Evolutionary conservation across 2,888 invertebrate genomes (phyloP), one percentile per base, ranked within the genome.

Genomic region (Archips xylosteana): DNA sequence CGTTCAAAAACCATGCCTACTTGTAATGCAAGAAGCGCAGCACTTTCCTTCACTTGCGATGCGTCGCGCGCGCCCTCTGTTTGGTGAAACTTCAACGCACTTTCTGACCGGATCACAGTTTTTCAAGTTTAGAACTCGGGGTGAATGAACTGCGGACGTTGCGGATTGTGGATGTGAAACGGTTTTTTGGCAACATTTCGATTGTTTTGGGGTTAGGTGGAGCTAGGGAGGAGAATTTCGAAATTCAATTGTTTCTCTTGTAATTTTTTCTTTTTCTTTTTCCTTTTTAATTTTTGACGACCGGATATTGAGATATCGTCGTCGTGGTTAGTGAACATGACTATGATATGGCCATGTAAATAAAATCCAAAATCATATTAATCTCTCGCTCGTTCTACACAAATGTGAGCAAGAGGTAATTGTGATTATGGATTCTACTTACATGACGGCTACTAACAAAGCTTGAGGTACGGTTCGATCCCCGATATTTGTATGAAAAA

Each of bases 101-200:
- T 93, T 92, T 93, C 93, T 84, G 90, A 87, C 90, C 92, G 92
- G 93, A 92, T 73, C 91, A 77, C 87, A 87, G 83, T 83, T 78
- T 65, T 71, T 75, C 70, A 66, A 64, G 65, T 76, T 75, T 75
- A 76, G 59, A 71, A 60, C 2, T 74, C 75, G 66, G 69, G 81
- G 83, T 82, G 80, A 66, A 75, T 80, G 85, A 83, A 64, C 74
- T 74, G 59, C 69, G 64, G 69, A 64, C 69, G 73, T 74, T 70
- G 51, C 51, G 64, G 34, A 39, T 65, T 51, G 15, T 34, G 39
- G 39, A 9, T 45, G 13, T 34, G 62, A 49, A 65, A 65, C 45
- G 45, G 64, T n/a, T 65, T 47, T 62, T 64, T 63, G 32, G 47
- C 63, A n/a, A 47, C 6, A 1, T 49, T 64, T 45, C 39, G 39